Percentiles rank a stretch among this genome's conserved stretches.
Evolutionary conservation across 2,888 invertebrate species (phyloP).

Genomic region (Oligia latruncula): DNA sequence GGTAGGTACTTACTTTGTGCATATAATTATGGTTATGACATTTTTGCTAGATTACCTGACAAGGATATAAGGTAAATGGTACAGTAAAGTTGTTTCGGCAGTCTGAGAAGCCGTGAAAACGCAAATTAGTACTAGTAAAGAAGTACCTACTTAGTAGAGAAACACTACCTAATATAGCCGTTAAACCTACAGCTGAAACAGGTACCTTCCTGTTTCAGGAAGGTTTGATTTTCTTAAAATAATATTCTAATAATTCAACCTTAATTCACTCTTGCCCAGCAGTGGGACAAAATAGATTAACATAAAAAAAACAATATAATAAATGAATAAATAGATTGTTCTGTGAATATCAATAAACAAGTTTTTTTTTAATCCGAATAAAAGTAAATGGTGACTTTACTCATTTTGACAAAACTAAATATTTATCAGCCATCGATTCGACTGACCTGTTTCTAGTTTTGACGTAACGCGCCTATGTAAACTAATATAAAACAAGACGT

Average conservation of each 20-base stretch:
- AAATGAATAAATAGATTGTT: neutral
- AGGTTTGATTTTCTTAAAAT: neutral
- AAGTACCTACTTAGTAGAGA: neutral
- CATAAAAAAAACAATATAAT: too few relatives aligned
- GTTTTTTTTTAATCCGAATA: neutral
- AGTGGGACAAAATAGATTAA: neutral
- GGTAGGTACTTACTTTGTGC: slow-evolving; percentile 3
- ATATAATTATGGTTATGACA: neutral
- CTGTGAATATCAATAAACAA: neutral
- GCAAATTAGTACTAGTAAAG: neutral
- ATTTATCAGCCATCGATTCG: slow-evolving; percentile 24
- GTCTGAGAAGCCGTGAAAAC: neutral
- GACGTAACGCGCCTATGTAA: slow-evolving; percentile 68
- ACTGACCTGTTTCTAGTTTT: slow-evolving; percentile 60
- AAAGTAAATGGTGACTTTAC: neutral
- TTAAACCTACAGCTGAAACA: neutral
- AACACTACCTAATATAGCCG: neutral
- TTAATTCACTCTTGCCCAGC: neutral
- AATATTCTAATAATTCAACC: neutral
- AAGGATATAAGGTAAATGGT: neutral
- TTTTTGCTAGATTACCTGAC: neutral
- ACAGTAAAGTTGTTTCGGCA: neutral
- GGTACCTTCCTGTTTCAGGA: neutral
- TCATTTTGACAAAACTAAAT: slow-evolving; percentile 23
- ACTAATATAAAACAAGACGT: slow-evolving; percentile 76